phyloP scores from a whole-genome alignment of 2,113 vertebrate genomes.

The Dicentrarchus labrax region DNA sequence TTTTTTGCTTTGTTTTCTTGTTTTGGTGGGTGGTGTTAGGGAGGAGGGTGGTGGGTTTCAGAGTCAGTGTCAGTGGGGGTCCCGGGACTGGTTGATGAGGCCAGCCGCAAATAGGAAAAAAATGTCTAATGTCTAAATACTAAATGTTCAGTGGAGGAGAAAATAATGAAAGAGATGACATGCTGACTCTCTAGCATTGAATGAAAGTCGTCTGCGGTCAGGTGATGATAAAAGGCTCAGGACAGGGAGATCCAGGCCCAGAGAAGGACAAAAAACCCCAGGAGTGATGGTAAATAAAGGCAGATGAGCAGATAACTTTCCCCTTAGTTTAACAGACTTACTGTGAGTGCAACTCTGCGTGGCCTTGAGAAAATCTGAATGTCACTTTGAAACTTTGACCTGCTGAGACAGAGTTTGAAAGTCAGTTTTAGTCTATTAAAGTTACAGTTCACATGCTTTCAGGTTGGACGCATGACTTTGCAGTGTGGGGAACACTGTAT shows the following conservation, averaged over 20 bases:
- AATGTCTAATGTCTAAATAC: not conserved
- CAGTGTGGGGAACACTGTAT: not conserved
- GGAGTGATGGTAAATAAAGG: constrained; percentile 16
- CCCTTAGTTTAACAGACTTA: constrained; percentile 6
- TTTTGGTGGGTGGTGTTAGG: not conserved
- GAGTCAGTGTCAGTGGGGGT: too few species aligned
- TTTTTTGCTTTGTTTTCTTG: not conserved
- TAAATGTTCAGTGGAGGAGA: constrained; percentile 19
- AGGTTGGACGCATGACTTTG: not conserved
- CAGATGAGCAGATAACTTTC: constrained; percentile 13
- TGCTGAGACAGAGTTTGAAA: constrained; percentile 20
- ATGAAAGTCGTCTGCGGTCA: constrained; percentile 19
- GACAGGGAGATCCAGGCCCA: constrained; percentile 2
- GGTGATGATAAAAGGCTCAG: constrained; percentile 31
- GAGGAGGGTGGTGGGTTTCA: not conserved
- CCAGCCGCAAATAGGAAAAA: too few species aligned
- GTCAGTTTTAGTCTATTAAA: not conserved
- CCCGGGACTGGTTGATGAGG: too few species aligned
- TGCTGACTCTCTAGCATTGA: not conserved
- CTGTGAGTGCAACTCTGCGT: not conserved
- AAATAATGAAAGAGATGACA: constrained; percentile 7
- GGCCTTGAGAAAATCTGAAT: constrained; percentile 27
- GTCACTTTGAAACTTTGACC: constrained; percentile 22
- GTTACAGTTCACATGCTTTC: not conserved
- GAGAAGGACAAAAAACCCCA: constrained; percentile 43